Evolutionary conservation across 2,113 vertebrate species (phyloP), one percentile per base, ranked within the genome.

Genomic region (Camelus dromedarius): DNA sequence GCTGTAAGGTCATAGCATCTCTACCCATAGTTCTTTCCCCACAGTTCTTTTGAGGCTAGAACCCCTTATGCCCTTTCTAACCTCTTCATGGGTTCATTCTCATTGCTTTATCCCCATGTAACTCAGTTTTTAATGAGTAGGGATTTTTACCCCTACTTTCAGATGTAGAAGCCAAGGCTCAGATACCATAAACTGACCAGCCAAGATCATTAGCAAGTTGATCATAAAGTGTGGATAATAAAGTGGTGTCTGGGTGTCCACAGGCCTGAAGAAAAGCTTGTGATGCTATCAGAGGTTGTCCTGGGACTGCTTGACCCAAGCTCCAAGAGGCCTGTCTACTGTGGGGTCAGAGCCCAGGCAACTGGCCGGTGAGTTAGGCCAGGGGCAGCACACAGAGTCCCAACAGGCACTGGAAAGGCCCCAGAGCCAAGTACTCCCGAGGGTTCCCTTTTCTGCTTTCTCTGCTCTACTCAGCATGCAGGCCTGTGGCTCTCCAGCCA

Each of bases 401-500:
- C 81, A 30, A 19, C 11, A 90, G 73, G 26, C n/a, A 14, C 52
- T 38, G 35, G 56, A 76, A 67, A 67, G 38, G 46, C 50, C 81
- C 16, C 52, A 52, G 42, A 77, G 54, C 42, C 38, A 72, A 50
- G 48, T 77, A 3, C 30, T 92, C 82, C 60, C 77, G 8, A 54
- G 70, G 66, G 42, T 26, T 86, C 56, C 19, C 28, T 95, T 84
- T 95, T 93, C 83, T 85, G 24, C 52, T 70, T 86, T 86, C 83
- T 95, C 77, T 82, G 60, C 30, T 83, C 10, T n/a, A 30, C 66
- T 69, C 50, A 91, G 35, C 50, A 58, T 22, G 7, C 32, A 95
- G 52, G 28, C 26, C 54, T 89, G 30, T 86, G 35, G n/a, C 64
- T 94, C 32, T 83, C 28, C 16, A 72, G 70, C 16, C 4, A 52